phyloP scores from a whole-genome alignment of 2,888 invertebrate species.

The Schizaphis graminum region DNA sequence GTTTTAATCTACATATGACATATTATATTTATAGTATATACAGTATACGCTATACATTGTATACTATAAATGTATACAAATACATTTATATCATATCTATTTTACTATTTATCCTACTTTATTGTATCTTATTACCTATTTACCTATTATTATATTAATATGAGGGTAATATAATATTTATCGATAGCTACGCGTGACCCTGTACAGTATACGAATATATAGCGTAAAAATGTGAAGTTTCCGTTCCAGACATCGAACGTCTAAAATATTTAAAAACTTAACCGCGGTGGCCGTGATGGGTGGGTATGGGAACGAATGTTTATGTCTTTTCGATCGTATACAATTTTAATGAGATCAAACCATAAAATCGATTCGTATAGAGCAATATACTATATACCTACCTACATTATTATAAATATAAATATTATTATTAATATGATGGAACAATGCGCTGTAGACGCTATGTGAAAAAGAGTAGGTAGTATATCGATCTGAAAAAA shows the following conservation, averaged over 20 bases:
- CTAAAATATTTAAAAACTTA: slow-evolving; percentile 37
- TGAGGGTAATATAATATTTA: not conserved
- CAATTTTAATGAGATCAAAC: slow-evolving; percentile 45
- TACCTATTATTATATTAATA: not conserved
- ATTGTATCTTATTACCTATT: not conserved
- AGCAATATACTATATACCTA: not conserved
- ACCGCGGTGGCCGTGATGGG: not conserved
- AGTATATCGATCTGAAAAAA: not conserved
- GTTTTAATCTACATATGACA: not conserved
- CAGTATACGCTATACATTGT: no score
- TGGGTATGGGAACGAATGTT: not conserved
- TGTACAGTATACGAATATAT: not conserved
- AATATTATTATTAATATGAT: not conserved
- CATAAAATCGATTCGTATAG: slow-evolving; percentile 16
- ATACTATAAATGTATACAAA: not conserved
- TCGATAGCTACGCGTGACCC: not conserved
- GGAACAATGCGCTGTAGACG: not conserved
- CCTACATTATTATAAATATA: no score
- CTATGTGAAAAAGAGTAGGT: not conserved
- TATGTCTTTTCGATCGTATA: not conserved
- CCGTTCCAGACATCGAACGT: not conserved
- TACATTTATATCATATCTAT: not conserved
- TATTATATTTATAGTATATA: not conserved
- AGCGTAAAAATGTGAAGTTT: not conserved
- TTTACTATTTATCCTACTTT: not conserved